Evolutionary conservation across 2,113 vertebrate genomes (phyloP).

Genomic region (Alosa alosa): DNA sequence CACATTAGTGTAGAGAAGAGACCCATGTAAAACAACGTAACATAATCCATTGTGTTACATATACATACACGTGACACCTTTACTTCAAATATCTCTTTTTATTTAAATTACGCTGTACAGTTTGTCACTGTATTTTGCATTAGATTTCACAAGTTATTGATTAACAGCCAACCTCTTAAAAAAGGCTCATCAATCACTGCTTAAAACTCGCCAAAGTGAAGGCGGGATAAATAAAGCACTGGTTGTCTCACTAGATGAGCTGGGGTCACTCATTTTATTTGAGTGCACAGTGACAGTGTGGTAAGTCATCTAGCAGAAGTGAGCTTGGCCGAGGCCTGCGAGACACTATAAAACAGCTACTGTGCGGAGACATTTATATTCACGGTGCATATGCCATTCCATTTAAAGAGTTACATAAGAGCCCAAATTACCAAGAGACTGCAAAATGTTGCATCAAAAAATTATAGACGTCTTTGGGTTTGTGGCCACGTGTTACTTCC

Average conservation of each 20-base stretch:
- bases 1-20: not conserved
- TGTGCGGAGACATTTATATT: not conserved
- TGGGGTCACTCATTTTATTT: not conserved
- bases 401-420: not conserved
- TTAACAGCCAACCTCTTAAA: not conserved
- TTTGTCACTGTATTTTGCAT: not conserved
- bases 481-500: not conserved
- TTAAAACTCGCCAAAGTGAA: not conserved
- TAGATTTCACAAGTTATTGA: not conserved
- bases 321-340: not conserved
- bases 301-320: not conserved
- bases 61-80: not conserved
- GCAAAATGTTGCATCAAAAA: not conserved
- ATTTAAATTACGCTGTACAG: not conserved
- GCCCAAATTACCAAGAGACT: not conserved
- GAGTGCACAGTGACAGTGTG: not conserved
- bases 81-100: not conserved
- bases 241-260: not conserved
- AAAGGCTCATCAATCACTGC: not conserved
- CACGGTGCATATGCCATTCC: not conserved
- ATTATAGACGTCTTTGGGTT: not conserved
- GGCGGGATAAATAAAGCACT: not conserved
- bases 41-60: not conserved
- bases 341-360: not conserved
- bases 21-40: not conserved